Evolutionary conservation across 2,797 vertebrate species (phyloP).

Genomic region (Triplophysa bombifrons): DNA sequence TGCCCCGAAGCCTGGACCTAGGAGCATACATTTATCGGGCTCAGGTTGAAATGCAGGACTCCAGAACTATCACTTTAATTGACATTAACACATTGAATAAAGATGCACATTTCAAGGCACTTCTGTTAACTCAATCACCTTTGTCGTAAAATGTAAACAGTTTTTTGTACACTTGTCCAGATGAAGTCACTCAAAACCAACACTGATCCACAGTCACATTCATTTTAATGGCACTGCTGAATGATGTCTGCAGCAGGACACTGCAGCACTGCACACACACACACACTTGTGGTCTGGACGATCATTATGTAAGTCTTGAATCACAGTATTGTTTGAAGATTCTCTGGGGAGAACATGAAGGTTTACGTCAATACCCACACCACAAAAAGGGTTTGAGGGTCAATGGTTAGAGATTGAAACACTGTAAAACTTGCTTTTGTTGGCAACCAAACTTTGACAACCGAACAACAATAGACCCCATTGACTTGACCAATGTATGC

Average conservation of each 20-base stretch:
- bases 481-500: too few species aligned
- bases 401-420: background rate
- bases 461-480: too few species aligned
- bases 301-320: slow-evolving; percentile 39
- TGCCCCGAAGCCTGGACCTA: too few species aligned
- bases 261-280: slow-evolving; percentile 16
- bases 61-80: too few species aligned
- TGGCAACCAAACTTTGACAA: background rate
- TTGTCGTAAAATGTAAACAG: background rate
- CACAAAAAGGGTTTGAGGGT: slow-evolving; percentile 34
- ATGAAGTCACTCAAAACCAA: background rate
- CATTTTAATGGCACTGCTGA: slow-evolving; percentile 22
- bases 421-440: background rate
- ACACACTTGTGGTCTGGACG: slow-evolving; percentile 38
- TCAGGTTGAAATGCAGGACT: too few species aligned
- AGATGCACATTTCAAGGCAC: too few species aligned
- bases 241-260: slow-evolving; percentile 30
- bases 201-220: slow-evolving; percentile 1
- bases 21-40: too few species aligned
- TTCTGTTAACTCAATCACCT: too few species aligned
- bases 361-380: slow-evolving; percentile 18
- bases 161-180: background rate
- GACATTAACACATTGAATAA: too few species aligned
- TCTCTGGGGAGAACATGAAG: slow-evolving; percentile 12
- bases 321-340: slow-evolving; percentile 30